phyloP scores from a whole-genome alignment of 2,888 invertebrate genomes.

The Esperia sulphurella region DNA sequence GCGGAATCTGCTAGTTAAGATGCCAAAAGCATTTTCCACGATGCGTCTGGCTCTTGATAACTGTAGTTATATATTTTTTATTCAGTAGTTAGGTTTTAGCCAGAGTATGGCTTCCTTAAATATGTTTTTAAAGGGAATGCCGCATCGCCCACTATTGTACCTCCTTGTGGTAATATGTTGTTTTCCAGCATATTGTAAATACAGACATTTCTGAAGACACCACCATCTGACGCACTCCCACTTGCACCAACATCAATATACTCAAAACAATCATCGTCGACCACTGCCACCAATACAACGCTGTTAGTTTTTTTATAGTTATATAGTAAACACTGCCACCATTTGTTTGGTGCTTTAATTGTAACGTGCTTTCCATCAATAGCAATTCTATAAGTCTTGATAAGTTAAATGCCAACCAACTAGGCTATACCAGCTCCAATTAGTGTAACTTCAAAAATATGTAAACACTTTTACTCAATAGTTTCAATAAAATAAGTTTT shows the following conservation, averaged over 20 bases:
- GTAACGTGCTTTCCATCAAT: conserved; percentile 19
- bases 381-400: too few relatives aligned
- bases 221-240: conserved; percentile 20
- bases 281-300: conserved; percentile 18
- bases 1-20: conserved; percentile 16
- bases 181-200: conserved; percentile 14
- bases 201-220: conserved; percentile 12
- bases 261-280: conserved; percentile 16
- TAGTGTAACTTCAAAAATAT: too few relatives aligned
- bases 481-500: too few relatives aligned
- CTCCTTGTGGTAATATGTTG: conserved; percentile 13
- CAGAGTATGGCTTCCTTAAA: conserved; percentile 17
- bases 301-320: conserved; percentile 17
- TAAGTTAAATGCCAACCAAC: too few relatives aligned
- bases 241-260: conserved; percentile 16
- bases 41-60: conserved; percentile 13
- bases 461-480: too few relatives aligned
- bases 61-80: conserved; percentile 12
- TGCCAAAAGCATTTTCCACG: conserved; percentile 22
- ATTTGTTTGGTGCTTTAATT: conserved; percentile 11
- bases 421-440: too few relatives aligned
- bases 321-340: conserved; percentile 14
- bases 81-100: conserved; percentile 6
- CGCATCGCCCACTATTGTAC: conserved; percentile 15
- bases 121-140: conserved; percentile 17